Conservation (phyloP, 2,113 vertebrate species). For the Leptodactylus fuscus region DNA sequence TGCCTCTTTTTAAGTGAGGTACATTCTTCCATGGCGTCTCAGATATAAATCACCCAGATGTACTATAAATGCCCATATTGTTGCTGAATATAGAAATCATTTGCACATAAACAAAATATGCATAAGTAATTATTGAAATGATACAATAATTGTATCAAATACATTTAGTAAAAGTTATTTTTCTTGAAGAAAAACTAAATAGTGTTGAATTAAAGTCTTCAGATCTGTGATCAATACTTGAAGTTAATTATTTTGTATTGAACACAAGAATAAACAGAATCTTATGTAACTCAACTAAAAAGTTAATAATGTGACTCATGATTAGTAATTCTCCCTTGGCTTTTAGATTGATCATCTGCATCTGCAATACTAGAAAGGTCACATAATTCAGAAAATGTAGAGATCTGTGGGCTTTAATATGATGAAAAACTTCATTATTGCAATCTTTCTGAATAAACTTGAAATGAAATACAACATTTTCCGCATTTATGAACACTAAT, state of each 20-base stretch:
- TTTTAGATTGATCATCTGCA: neutral
- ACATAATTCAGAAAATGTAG: neutral
- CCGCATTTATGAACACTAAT: neutral
- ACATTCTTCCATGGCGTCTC: no score
- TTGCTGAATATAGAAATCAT: neutral
- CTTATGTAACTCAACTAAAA: neutral
- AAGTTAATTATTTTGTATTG: constrained; percentile 8
- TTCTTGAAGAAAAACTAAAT: neutral
- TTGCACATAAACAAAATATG: no score
- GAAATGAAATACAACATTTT: neutral
- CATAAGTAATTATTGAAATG: neutral
- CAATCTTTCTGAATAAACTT: neutral
- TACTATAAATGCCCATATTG: neutral
- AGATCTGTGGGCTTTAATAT: neutral
- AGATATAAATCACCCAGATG: no score
- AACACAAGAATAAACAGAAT: constrained; percentile 17
- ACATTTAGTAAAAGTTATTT: neutral
- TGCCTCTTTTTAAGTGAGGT: no score
- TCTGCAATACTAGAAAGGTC: neutral
- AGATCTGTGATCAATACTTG: neutral
- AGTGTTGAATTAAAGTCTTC: neutral
- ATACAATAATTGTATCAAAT: neutral
- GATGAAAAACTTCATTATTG: neutral
- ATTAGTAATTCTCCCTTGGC: neutral
- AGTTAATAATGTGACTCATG: constrained; percentile 5